phyloP scores from a whole-genome alignment of 2,113 vertebrate genomes.

The Saccopteryx bilineata region DNA sequence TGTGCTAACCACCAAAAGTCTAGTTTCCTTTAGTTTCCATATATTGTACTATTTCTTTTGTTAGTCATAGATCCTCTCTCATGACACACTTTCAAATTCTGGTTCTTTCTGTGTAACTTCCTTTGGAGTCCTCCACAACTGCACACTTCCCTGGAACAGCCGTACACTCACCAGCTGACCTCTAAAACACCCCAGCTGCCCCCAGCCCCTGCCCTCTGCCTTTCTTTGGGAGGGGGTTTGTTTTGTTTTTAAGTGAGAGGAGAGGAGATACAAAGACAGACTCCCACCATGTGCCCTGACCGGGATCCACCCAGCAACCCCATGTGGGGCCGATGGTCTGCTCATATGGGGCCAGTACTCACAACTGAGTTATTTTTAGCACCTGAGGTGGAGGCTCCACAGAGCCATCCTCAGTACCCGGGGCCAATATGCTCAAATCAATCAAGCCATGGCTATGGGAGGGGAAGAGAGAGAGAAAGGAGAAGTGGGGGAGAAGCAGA shows the following conservation, averaged over 20 bases:
- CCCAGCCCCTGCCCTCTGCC: not conserved
- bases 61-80: not conserved
- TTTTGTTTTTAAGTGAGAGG: not conserved
- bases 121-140: not conserved
- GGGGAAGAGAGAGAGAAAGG: too few relatives aligned
- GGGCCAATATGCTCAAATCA: too few relatives aligned
- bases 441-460: too few relatives aligned
- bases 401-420: too few relatives aligned
- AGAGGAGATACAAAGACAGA: too few relatives aligned
- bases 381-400: too few relatives aligned
- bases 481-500: too few relatives aligned
- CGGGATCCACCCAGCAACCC: too few relatives aligned
- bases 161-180: not conserved
- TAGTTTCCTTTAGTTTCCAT: not conserved
- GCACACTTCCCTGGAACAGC: not conserved
- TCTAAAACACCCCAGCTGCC: not conserved
- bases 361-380: too few relatives aligned
- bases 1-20: not conserved
- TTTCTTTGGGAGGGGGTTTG: not conserved
- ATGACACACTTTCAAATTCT: not conserved
- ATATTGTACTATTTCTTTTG: not conserved
- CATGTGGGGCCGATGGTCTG: too few relatives aligned
- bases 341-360: too few relatives aligned
- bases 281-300: too few relatives aligned
- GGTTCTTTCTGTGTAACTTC: not conserved